Evolutionary conservation across 2,113 vertebrate species (phyloP), one percentile per base, ranked within the genome.

Genomic region (Festucalex cinctus): DNA sequence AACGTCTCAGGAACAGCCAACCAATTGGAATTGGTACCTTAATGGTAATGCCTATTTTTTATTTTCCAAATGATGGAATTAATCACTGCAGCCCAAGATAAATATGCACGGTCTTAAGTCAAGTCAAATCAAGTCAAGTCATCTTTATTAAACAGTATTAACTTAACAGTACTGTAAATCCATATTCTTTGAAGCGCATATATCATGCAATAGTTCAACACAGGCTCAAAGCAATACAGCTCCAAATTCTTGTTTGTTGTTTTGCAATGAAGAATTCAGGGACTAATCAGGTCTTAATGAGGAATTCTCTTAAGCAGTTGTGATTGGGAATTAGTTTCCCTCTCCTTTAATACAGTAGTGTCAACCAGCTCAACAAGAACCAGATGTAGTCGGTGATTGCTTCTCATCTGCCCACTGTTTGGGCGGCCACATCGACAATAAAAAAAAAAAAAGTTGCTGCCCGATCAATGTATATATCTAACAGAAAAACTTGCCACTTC

Each of bases 331-430:
- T 88, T 85, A 85, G 79, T 67, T 70, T 70, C 62, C 68, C 79
- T 61, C 51, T 74, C 67, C 37, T 69, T 68, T 62, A 63, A 51
- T 51, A 9, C 10, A 17, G 73, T 68, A 35, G 70, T 71, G 68
- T 78, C 32, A 32, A 73, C 58, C 79, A 60, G 65, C 77, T 61
- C 84, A 90, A 88, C 85, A 85, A 84, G 73, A 78, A 78, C 72
- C 88, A 89, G 86, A 88, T 88, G 88, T 84, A 88, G 78, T 79
- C 72, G 28, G 64, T 70, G 72, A 86, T 82, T 83, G 73, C 76
- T 85, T 84, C 83, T 86, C 75, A 80, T 86, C 81, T 83, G 73
- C 73, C 66, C 17, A 69, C 69, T 51, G 20, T 22, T 51, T 51
- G n/a, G 22, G 20, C 48, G 77, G 65, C 70, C 57, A 43, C 70